phyloP scores from a whole-genome alignment of 37 sponge, comb jelly and placozoan species.

The Lycopodina hypogea region DNA sequence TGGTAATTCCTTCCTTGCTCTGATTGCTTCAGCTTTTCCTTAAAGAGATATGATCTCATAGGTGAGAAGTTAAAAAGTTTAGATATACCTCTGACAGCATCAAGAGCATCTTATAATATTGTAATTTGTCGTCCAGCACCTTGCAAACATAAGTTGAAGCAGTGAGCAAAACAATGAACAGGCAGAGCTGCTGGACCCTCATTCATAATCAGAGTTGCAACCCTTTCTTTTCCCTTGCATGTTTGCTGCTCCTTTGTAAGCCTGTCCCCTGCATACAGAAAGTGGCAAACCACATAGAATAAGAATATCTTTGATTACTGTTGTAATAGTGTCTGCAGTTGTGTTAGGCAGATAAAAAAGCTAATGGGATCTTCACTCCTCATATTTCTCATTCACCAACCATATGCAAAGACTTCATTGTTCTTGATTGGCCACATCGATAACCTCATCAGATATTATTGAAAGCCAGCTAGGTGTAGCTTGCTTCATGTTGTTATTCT shows the following conservation, averaged over 20 bases:
- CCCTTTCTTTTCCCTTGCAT: conserved; percentile 45
- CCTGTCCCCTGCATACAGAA: conserved; percentile 12
- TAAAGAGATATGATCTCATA: conserved; percentile 47
- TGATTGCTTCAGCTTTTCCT: conserved; percentile 12
- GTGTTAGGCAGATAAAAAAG: conserved; percentile 8
- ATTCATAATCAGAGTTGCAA: conserved; percentile 46
- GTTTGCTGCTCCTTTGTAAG: conserved; percentile 8
- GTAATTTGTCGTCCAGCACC: conserved; percentile 33
- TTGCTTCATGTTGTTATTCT: background rate
- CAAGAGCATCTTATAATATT: conserved; percentile 40
- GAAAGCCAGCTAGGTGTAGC: conserved; percentile 27
- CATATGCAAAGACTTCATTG: conserved; percentile 37
- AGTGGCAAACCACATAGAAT: conserved; percentile 9
- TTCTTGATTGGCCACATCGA: conserved; percentile 26
- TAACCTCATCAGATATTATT: conserved; percentile 59
- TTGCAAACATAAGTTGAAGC: conserved; percentile 60
- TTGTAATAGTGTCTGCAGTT: no score
- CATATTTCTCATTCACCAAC: conserved; percentile 33
- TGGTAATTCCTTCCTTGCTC: background rate
- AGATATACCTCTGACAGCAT: conserved; percentile 51
- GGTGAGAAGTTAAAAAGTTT: conserved; percentile 62
- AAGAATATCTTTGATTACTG: conserved; percentile 12
- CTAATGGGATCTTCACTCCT: conserved; percentile 12
- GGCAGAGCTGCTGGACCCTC: conserved; percentile 56
- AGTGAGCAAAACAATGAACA: conserved; percentile 71